Conservation (phyloP, 2,797 vertebrate species). For the Telmatherina bonti region DNA sequence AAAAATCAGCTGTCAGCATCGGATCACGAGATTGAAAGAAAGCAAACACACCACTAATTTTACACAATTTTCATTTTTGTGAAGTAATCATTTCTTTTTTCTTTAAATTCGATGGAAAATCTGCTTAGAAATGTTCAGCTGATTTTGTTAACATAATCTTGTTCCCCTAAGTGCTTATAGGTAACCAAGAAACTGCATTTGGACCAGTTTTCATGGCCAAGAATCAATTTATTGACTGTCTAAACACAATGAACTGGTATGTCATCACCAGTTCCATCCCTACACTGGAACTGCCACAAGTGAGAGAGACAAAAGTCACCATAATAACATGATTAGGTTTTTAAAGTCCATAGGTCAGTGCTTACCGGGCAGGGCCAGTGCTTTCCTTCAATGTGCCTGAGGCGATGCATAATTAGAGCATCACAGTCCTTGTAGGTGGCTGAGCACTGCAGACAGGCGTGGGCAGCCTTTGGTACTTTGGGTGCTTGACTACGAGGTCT, state of each 20-base stretch:
- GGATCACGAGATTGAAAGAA: neutral
- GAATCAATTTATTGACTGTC: neutral
- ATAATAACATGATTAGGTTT: neutral
- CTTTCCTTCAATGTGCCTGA: conserved; percentile 86
- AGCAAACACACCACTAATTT: neutral
- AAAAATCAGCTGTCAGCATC: neutral
- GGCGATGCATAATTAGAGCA: conserved; percentile 84
- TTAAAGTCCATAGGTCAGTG: neutral
- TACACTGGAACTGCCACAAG: neutral
- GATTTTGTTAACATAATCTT: neutral
- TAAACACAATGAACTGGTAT: neutral
- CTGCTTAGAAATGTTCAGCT: neutral
- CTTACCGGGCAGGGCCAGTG: conserved; percentile 88
- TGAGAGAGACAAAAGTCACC: neutral
- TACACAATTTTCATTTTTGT: neutral
- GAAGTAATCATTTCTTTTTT: neutral
- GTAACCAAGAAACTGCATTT: neutral
- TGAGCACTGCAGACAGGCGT: conserved; percentile 81
- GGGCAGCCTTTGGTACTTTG: conserved; percentile 73
- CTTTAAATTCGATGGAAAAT: neutral
- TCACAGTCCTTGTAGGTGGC: conserved; percentile 83
- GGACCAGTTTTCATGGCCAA: neutral
- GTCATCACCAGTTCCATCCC: neutral
- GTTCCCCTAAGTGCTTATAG: neutral
- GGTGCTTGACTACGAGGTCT: conserved; percentile 76